Percentiles rank a stretch among this genome's conserved stretches.
These are phyloP conservation scores for Turnix velox DNA, from an alignment of 2,113 vertebrate genomes.

Conservation along the genomic window DNA sequence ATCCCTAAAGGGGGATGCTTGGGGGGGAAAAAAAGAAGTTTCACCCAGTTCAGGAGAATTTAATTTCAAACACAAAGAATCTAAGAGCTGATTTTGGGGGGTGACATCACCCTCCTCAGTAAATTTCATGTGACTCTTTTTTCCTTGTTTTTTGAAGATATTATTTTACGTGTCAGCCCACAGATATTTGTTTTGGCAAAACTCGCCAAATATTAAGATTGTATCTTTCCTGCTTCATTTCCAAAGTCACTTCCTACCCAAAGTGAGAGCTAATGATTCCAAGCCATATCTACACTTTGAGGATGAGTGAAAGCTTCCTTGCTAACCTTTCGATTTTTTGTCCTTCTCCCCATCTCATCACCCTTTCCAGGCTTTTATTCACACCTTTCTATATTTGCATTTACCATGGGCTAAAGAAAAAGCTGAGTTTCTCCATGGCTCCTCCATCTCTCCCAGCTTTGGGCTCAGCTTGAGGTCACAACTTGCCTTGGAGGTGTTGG, in stretches of 20 bases:
- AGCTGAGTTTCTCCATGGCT: not conserved
- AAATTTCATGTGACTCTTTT: not conserved
- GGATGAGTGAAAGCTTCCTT: not conserved
- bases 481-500: too few species aligned
- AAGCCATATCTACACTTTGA: not conserved
- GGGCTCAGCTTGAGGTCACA: not conserved
- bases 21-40: not conserved
- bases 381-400: not conserved
- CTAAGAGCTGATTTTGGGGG: not conserved
- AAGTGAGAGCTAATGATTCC: not conserved
- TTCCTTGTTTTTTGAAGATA: constrained; percentile 31
- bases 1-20: not conserved
- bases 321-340: not conserved
- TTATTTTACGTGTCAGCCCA: constrained; percentile 41
- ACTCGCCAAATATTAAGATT: not conserved
- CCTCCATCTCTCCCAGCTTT: not conserved
- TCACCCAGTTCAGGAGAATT: constrained; percentile 52
- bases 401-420: not conserved
- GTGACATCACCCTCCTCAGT: constrained; percentile 52
- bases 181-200: constrained; percentile 61
- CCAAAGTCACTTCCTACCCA: constrained; percentile 7
- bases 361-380: not conserved
- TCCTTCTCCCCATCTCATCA: not conserved
- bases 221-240: not conserved
- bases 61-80: constrained; percentile 54